Evolutionary conservation across 1,140 invertebrate species (phyloP).

Genomic region (Potamilus streckersoni): DNA sequence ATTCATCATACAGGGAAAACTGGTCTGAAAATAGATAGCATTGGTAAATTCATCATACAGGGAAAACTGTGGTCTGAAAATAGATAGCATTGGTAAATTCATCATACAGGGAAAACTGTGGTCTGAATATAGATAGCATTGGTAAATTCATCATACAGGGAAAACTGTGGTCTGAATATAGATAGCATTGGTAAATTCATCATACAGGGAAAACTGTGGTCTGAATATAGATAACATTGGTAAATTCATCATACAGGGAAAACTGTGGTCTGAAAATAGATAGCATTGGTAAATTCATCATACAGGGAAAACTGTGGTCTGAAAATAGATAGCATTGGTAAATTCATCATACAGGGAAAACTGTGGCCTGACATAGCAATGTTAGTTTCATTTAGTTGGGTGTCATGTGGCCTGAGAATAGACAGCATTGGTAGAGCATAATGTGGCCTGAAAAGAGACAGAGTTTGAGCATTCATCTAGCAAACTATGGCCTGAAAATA

Average conservation of each 20-base stretch:
- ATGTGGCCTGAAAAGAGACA: conserved; percentile 71
- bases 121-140: conserved; percentile 54
- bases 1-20: conserved; percentile 67
- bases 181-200: conserved; percentile 68
- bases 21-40: conserved; percentile 70
- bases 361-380: conserved; percentile 70
- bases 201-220: conserved; percentile 65
- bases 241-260: conserved; percentile 67
- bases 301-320: conserved; percentile 72
- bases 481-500: conserved; percentile 71
- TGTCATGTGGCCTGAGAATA: conserved; percentile 71
- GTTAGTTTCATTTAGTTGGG: conserved; percentile 66
- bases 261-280: conserved; percentile 70
- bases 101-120: too few relatives aligned
- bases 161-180: conserved; percentile 72
- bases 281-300: conserved; percentile 68
- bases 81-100: neutral
- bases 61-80: neutral
- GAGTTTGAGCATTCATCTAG: conserved; percentile 68
- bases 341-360: conserved; percentile 68
- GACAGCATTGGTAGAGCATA: conserved; percentile 69
- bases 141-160: conserved; percentile 67
- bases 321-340: conserved; percentile 65
- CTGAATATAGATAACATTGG: conserved; percentile 72
- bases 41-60: neutral